Evolutionary conservation across 1,140 invertebrate species (phyloP).

Genomic region (Arctopsyche grandis): DNA sequence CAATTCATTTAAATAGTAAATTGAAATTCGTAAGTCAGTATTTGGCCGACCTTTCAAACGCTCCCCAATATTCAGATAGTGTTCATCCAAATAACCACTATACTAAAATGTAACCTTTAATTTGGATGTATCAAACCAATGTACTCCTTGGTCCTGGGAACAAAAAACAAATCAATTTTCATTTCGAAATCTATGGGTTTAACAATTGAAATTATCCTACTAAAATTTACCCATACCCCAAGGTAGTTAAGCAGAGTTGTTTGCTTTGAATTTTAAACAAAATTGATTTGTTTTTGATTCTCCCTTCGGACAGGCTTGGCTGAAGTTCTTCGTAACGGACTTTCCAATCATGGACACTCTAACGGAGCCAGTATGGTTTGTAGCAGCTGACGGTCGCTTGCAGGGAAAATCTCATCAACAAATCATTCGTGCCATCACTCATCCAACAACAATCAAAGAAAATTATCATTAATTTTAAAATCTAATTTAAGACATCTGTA

Average conservation of each 20-base stretch:
- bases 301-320: slow-evolving; percentile 62
- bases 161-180: slow-evolving; percentile 54
- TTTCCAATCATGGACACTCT: slow-evolving; percentile 63
- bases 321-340: slow-evolving; percentile 68
- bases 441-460: slow-evolving; percentile 54
- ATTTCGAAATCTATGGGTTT: slow-evolving; percentile 24
- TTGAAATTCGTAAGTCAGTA: too few relatives aligned
- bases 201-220: slow-evolving; percentile 5
- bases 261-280: slow-evolving; percentile 35
- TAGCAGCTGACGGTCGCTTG: slow-evolving; percentile 52
- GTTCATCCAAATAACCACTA: too few relatives aligned
- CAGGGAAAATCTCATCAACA: slow-evolving; percentile 52
- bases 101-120: too few relatives aligned
- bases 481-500: slow-evolving; percentile 54
- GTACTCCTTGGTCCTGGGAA: slow-evolving; percentile 35
- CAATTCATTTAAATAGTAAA: too few relatives aligned
- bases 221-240: slow-evolving; percentile 16
- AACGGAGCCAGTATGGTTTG: slow-evolving; percentile 63
- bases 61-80: too few relatives aligned
- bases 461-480: slow-evolving; percentile 53
- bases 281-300: slow-evolving; percentile 55
- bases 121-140: not conserved
- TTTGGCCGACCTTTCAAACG: too few relatives aligned
- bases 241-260: not conserved
- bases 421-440: slow-evolving; percentile 52